Conservation (phyloP, 2,888 invertebrate genomes). For the Volucella inflata region DNA sequence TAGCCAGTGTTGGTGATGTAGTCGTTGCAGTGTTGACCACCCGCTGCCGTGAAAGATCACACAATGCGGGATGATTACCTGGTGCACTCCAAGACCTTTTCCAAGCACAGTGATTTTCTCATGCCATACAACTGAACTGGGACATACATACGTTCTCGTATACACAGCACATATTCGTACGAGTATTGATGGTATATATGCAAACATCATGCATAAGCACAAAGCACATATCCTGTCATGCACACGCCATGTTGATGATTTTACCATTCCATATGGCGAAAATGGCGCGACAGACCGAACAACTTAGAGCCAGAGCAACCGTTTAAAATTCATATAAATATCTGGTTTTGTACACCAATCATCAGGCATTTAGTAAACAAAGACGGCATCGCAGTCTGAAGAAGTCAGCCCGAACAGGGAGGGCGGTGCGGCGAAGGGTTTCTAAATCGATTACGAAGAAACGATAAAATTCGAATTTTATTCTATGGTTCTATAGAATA, state of each 20-base stretch:
- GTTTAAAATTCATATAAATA: slow-evolving; percentile 74
- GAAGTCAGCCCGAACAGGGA: too few species aligned
- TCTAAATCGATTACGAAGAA: slow-evolving; percentile 72
- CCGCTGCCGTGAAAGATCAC: slow-evolving; percentile 71
- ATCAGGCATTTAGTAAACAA: slow-evolving; percentile 74
- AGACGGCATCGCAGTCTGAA: slow-evolving; percentile 8
- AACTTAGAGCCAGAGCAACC: slow-evolving; percentile 32
- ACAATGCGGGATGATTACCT: slow-evolving; percentile 75
- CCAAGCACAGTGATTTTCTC: slow-evolving; percentile 30
- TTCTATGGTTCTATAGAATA: slow-evolving; percentile 67
- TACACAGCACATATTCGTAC: too few species aligned
- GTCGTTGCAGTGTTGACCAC: slow-evolving; percentile 64
- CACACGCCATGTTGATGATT: slow-evolving; percentile 48
- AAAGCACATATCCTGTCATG: slow-evolving; percentile 67
- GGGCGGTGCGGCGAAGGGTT: slow-evolving; percentile 29
- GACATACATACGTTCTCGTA: slow-evolving; percentile 12
- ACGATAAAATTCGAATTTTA: slow-evolving; percentile 75
- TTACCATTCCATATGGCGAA: slow-evolving; percentile 1
- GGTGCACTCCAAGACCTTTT: slow-evolving; percentile 62
- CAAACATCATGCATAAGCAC: slow-evolving; percentile 59
- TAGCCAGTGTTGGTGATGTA: slow-evolving; percentile 43
- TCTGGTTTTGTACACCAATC: slow-evolving; percentile 72
- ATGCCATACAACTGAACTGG: slow-evolving; percentile 52
- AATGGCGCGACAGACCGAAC: neutral
- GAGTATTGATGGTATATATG: slow-evolving; percentile 20